Conservation (phyloP, 2,113 vertebrate species). For the Forbesichthys agassizii region DNA sequence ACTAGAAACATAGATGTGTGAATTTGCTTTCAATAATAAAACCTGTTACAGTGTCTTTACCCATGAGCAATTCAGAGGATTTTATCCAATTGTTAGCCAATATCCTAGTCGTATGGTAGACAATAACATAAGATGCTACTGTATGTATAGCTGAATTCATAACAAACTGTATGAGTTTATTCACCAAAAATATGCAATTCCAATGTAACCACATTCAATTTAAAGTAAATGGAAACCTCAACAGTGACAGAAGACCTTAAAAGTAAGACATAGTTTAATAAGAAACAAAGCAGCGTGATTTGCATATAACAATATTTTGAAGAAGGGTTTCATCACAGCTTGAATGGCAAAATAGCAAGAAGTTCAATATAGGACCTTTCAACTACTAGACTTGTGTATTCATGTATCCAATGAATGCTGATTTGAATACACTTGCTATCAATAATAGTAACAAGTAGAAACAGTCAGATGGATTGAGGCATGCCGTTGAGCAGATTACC, state of each 20-base stretch:
- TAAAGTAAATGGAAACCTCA: neutral
- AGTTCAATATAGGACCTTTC: no score
- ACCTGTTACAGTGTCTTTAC: neutral
- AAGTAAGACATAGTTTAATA: neutral
- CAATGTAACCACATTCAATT: neutral
- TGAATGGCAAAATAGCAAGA: neutral
- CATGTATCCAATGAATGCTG: neutral
- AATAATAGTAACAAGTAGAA: neutral
- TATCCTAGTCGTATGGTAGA: neutral
- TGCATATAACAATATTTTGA: neutral
- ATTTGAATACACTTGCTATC: neutral
- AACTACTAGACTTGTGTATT: no score
- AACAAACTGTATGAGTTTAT: no score
- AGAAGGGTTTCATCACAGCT: neutral
- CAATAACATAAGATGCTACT: neutral
- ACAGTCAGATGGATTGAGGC: neutral
- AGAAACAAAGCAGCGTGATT: neutral
- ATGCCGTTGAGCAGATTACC: neutral
- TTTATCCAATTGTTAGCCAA: neutral
- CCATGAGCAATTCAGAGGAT: conserved; percentile 6
- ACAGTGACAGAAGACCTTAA: neutral
- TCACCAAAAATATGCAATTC: neutral
- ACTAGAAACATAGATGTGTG: conserved; percentile 17
- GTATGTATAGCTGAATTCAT: no score
- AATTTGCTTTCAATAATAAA: conserved; percentile 27